Evolutionary conservation across 2,113 vertebrate species (phyloP).

Genomic region (Sus scrofa): DNA sequence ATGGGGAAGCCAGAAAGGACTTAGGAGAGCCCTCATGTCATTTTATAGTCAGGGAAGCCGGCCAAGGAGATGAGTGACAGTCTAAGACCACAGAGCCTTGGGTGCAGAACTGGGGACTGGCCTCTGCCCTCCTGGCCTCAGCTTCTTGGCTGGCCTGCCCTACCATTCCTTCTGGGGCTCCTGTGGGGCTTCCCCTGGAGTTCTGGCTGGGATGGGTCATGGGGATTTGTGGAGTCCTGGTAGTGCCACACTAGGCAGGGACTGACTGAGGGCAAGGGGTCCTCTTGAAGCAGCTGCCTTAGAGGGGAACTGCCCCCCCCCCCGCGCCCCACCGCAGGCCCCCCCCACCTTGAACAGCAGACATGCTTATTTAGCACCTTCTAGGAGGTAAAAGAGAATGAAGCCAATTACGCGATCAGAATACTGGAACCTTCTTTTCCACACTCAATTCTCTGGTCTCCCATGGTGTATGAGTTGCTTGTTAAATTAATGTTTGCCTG

Average conservation of each 20-base stretch:
- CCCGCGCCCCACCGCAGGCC: no score
- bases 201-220: background rate
- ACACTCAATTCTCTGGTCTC: slow-evolving; percentile 72
- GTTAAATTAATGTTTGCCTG: slow-evolving; percentile 87
- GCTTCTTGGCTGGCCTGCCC: background rate
- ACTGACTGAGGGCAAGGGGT: background rate
- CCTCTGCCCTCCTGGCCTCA: background rate
- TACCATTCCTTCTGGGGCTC: background rate
- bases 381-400: slow-evolving; percentile 69
- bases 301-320: background rate
- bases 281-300: background rate
- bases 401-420: slow-evolving; percentile 65
- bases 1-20: background rate
- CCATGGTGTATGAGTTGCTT: slow-evolving; percentile 80
- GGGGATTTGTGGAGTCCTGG: background rate
- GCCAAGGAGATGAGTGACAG: background rate
- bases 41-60: background rate
- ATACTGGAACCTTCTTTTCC: slow-evolving; percentile 71
- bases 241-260: background rate
- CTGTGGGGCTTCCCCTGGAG: background rate
- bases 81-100: background rate
- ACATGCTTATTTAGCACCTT: slow-evolving; percentile 71
- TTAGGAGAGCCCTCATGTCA: background rate
- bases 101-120: background rate
- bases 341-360: background rate